Conservation (phyloP, 2,797 vertebrate species). For the Dallia pectoralis region DNA sequence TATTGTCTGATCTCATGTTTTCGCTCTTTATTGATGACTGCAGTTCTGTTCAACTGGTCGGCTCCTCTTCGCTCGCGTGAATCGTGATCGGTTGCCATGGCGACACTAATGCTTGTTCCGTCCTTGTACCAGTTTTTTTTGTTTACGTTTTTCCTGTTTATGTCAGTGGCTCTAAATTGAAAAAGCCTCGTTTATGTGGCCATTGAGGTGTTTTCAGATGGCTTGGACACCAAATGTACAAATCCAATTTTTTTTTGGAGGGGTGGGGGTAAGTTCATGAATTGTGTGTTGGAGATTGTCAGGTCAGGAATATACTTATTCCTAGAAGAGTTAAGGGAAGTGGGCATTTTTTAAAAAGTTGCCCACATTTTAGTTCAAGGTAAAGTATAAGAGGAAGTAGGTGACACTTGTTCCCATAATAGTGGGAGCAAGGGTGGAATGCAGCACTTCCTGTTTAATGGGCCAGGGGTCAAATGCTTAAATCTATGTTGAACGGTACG, state of each 20-base stretch:
- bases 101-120: constrained; percentile 44
- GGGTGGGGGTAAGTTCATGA: not conserved
- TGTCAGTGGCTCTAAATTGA: constrained; percentile 28
- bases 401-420: too few species aligned
- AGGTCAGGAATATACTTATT: not conserved
- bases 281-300: constrained; percentile 3
- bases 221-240: constrained; percentile 15
- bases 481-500: too few species aligned
- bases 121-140: constrained; percentile 41
- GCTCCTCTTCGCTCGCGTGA: constrained; percentile 19
- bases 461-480: too few species aligned
- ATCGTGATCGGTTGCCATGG: constrained; percentile 58
- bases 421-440: too few species aligned
- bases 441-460: too few species aligned
- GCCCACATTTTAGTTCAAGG: not conserved
- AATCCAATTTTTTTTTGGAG: too few species aligned
- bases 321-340: not conserved
- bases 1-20: not conserved
- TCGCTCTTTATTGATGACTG: not conserved
- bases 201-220: constrained; percentile 41
- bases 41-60: constrained; percentile 13
- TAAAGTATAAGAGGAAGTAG: too few species aligned
- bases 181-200: constrained; percentile 27
- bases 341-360: not conserved
- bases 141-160: constrained; percentile 22